Evolutionary conservation across 2,888 invertebrate genomes (phyloP).

Genomic region (Lapara coniferarum): DNA sequence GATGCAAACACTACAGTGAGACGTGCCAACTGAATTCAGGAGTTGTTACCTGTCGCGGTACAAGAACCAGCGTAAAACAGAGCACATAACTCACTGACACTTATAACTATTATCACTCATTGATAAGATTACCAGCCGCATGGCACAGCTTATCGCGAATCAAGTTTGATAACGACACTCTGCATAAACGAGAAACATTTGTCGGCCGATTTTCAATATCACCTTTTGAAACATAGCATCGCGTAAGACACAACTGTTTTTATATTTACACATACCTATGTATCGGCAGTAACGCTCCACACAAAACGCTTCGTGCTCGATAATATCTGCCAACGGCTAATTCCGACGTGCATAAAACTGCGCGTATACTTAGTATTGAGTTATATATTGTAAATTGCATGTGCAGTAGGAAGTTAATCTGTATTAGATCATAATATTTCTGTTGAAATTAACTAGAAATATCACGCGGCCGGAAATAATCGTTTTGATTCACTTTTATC

Average conservation of each 20-base stretch:
- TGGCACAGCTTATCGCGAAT: slow-evolving; percentile 78
- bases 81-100: slow-evolving; percentile 81
- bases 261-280: slow-evolving; percentile 39
- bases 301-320: slow-evolving; percentile 35
- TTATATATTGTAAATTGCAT: slow-evolving; percentile 11
- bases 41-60: slow-evolving; percentile 64
- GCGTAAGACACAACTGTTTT: slow-evolving; percentile 26
- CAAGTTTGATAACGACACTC: slow-evolving; percentile 72
- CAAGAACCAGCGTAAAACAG: slow-evolving; percentile 68
- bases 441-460: slow-evolving; percentile 25
- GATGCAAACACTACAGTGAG: slow-evolving; percentile 50
- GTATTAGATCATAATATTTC: slow-evolving; percentile 14
- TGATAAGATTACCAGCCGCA: slow-evolving; percentile 80
- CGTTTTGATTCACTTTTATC: slow-evolving; percentile 43
- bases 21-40: slow-evolving; percentile 59
- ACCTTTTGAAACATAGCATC: slow-evolving; percentile 38
- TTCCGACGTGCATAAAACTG: slow-evolving; percentile 45
- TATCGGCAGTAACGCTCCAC: slow-evolving; percentile 39
- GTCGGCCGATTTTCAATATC: slow-evolving; percentile 59
- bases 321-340: slow-evolving; percentile 46
- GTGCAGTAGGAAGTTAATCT: not conserved
- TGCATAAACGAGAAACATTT: slow-evolving; percentile 67
- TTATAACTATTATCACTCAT: slow-evolving; percentile 81
- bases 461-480: slow-evolving; percentile 37
- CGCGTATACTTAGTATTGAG: slow-evolving; percentile 37